These are phyloP conservation scores for Schizaphis graminum DNA, from an alignment of 2,888 invertebrate genomes.

Conservation along the genomic window DNA sequence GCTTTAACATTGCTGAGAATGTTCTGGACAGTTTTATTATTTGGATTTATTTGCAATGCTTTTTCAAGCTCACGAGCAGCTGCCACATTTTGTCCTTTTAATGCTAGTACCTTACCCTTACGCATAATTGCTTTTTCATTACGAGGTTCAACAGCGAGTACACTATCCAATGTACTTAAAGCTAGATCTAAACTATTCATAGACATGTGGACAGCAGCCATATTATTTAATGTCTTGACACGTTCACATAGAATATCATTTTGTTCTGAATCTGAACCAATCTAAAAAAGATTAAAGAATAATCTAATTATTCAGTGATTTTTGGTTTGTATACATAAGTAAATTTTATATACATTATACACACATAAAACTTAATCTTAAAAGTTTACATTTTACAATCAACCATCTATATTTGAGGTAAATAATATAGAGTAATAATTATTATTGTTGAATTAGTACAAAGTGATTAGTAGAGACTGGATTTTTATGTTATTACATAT, in stretches of 20 bases:
- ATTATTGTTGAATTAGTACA: neutral
- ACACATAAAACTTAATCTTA: neutral
- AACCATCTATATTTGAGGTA: neutral
- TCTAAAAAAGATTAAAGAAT: conserved; percentile 68
- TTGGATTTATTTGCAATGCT: conserved; percentile 78
- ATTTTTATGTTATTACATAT: too few species aligned
- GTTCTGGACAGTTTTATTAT: conserved; percentile 75
- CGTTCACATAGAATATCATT: conserved; percentile 80
- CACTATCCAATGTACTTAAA: conserved; percentile 84
- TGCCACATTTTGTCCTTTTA: conserved; percentile 79
- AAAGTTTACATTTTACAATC: neutral
- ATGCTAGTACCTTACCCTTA: conserved; percentile 81
- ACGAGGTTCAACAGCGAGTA: conserved; percentile 85
- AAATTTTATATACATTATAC: neutral
- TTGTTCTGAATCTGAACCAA: conserved; percentile 76
- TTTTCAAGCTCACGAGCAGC: conserved; percentile 79
- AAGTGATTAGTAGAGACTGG: too few species aligned
- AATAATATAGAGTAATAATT: neutral
- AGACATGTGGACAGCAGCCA: conserved; percentile 93
- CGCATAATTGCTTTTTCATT: conserved; percentile 93
- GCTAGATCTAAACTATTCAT: conserved; percentile 89
- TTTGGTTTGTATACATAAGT: neutral
- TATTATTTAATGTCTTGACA: conserved; percentile 89
- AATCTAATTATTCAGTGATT: neutral
- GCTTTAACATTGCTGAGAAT: conserved; percentile 75